Base-by-base conservation (phyloP, 2,888 invertebrate genomes). In the Pammene aurita region DNA sequence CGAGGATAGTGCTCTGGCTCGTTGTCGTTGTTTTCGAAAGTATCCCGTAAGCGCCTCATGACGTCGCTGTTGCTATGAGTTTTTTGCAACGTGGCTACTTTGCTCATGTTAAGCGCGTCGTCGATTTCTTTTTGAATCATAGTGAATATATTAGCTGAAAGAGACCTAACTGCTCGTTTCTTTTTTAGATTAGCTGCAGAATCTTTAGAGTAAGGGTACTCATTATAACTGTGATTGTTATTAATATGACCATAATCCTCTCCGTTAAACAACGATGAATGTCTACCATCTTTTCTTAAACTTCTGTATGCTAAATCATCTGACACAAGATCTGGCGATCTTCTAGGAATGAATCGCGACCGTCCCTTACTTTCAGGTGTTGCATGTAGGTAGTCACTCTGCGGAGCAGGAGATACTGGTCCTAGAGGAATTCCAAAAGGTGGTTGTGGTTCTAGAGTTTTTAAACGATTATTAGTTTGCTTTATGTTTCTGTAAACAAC, bases 341-440 rank as follows among this genome's bases (percentile, higher is more conserved):
- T 94, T 79, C 94, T 93, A 26, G 95, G 94, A 75, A 95, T 93
- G 83, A 95, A 95, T 52, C 94, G 87, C 5, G 95, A 94, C 64
- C 95, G 93, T 11, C 87, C 87, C 74, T 93, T 93, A 67, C 89
- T 93, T 78, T 94, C 94, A 4, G 96, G 96, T 13, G 94, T 94
- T 0, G 95, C 96, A 81, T 97, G 97, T 66, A 98, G 92, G 81
- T 98, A 98, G 84, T 98, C 97, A 76, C 95, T 96, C 71, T 95
- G 95, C 0, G 97, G 94, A 6, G 97, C 96, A 1, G 96, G 95
- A 0, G 96, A 94, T 26, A 97, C 95, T 11, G 97, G 97, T 2
- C 97, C 96, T 46, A 97, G 84, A 0, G 98, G 98, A 80, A 98
- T 98, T 18, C 98, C 98, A 83, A 98, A 98, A 0, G 96, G 97